Percentiles rank a stretch among this genome's conserved stretches.
phyloP scores from a whole-genome alignment of 2,113 vertebrate species.

The Micronycteris hirsuta region DNA sequence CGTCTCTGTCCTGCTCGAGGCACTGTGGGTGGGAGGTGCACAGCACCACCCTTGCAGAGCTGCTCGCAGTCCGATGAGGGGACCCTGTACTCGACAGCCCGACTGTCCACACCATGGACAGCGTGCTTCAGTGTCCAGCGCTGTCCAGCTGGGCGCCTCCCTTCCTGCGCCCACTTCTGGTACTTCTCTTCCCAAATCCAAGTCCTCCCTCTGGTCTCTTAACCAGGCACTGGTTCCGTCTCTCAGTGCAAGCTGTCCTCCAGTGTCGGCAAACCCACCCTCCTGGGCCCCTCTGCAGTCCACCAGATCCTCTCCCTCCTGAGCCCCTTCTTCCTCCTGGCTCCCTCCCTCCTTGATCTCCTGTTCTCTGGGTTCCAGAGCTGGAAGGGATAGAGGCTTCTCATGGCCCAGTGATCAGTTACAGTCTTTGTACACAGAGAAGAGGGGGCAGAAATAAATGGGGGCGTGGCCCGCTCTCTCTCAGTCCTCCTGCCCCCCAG shows the following conservation, averaged over 20 bases:
- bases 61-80: background rate
- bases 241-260: background rate
- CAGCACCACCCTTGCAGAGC: background rate
- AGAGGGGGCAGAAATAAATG: background rate
- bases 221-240: background rate
- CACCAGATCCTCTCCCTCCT: background rate
- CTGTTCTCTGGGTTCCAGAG: background rate
- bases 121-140: rapidly evolving
- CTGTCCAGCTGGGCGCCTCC: background rate
- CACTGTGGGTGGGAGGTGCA: background rate
- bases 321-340: background rate
- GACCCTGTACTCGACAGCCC: background rate
- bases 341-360: background rate
- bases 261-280: background rate
- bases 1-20: background rate
- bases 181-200: background rate
- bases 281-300: rapidly evolving
- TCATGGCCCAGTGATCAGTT: background rate
- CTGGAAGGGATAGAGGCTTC: background rate
- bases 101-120: background rate
- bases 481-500: background rate
- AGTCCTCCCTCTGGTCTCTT: background rate
- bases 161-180: background rate
- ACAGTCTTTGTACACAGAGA: background rate
- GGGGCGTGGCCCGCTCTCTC: background rate